phyloP scores from a whole-genome alignment of 2,113 vertebrate genomes.

The Chiloscyllium plagiosum region DNA sequence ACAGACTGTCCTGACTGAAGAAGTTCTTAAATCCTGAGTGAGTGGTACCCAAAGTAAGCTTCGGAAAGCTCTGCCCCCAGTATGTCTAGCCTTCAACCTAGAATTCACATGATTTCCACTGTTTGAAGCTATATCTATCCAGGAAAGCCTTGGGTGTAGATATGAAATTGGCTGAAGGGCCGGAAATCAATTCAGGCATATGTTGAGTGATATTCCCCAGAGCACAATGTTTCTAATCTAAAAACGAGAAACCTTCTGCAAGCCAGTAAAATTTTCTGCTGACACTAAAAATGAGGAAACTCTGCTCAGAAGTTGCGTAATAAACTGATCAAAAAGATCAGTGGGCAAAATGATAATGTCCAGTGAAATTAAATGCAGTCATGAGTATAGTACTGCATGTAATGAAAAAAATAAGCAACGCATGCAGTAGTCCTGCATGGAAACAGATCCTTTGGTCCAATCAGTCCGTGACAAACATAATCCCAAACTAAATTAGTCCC shows the following conservation, averaged over 20 bases:
- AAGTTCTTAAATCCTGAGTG: background rate
- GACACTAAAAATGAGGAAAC: background rate
- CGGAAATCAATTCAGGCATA: background rate
- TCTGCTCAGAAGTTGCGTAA: background rate
- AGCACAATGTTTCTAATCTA: background rate
- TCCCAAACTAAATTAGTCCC: too few relatives aligned
- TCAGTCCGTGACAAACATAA: too few relatives aligned
- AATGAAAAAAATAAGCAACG: background rate
- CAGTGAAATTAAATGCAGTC: background rate
- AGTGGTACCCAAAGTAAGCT: background rate
- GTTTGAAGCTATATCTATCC: background rate
- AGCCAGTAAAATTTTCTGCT: background rate
- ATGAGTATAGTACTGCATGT: background rate
- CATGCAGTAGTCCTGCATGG: background rate
- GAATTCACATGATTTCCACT: background rate
- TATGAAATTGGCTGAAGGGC: background rate
- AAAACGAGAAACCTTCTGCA: background rate
- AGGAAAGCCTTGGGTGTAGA: background rate
- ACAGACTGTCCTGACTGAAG: background rate
- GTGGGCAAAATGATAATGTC: background rate
- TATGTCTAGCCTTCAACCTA: background rate
- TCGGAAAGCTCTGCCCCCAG: background rate
- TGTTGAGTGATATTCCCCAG: background rate
- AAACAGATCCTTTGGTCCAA: too few relatives aligned
- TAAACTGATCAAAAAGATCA: background rate